Base-by-base conservation (phyloP, 1,140 invertebrate genomes). In the Drosophila teissieri region DNA sequence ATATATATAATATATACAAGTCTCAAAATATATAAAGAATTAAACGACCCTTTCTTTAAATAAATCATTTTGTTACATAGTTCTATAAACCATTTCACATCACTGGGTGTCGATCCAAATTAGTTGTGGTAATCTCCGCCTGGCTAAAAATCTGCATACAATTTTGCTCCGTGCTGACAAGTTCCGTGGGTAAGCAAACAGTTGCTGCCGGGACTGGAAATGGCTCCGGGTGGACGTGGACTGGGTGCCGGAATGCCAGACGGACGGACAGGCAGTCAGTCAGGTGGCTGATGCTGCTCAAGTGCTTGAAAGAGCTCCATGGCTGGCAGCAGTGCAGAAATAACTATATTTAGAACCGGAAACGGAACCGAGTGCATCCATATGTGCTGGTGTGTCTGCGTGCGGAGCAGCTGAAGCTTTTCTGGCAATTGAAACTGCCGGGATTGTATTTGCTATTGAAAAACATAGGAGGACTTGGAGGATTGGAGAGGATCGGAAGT, bases 341-440 rank as follows among this genome's bases (percentile, higher is more conserved):
- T 76, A 80, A 80, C 78, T 76, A 63, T 81, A 76, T 80, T 80
- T 80, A 80, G 78, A 72, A 67, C 57, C 72, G 78, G 72, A 80
- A 81, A 53, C 78, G 76, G 73, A 86, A 81, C 61, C 64, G 36
- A 78, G 67, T 44, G 60, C 44, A 63, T 67, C 77, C 69, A 54
- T 36, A 74, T 68, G 67, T 48, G 40, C n/a, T 70, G 31, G 34
- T 37, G 34, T 24, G 15, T 55, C 46, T 51, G 53, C 19, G 19
- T 19, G 19, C 19, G 19, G 19, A 19, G 19, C 19, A 73, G 57
- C 42, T 58, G 39, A 51, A 77, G 73, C 65, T 65, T 70, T 70
- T 58, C 78, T 73, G 65, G 46, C 67, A 77, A 76, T 81, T 65
- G 55, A 77, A 81, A 62, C 78, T 54, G 55, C 57, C 49, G 61